Conservation (phyloP, 2,797 vertebrate species). For the Epinephelus awoara region DNA sequence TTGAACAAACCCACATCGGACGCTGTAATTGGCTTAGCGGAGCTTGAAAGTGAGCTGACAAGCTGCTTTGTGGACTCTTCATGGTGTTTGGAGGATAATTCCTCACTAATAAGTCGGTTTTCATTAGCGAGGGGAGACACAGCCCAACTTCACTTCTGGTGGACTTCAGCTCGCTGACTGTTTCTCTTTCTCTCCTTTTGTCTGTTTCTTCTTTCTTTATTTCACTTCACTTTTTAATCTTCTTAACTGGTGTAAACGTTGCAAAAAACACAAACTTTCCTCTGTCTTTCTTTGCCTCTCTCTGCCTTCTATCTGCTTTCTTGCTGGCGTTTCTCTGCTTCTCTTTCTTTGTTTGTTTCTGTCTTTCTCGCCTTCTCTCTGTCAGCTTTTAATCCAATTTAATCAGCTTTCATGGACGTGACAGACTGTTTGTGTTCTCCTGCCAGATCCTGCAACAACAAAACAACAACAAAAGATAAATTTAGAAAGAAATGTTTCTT, state of each 20-base stretch:
- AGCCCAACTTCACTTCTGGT: constrained; percentile 33
- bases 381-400: constrained; percentile 58
- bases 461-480: constrained; percentile 1
- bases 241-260: constrained; percentile 11
- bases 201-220: neutral
- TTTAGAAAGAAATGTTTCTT: neutral
- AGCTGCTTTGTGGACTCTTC: constrained; percentile 69
- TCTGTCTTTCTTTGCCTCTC: neutral
- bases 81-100: constrained; percentile 62
- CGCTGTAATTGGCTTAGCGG: constrained; percentile 71
- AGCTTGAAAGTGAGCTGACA: constrained; percentile 69
- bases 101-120: constrained; percentile 60
- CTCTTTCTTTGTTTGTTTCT: constrained; percentile 23
- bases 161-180: neutral
- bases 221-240: constrained; percentile 15
- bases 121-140: constrained; percentile 44
- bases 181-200: neutral
- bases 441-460: constrained; percentile 43
- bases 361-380: neutral
- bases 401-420: constrained; percentile 48
- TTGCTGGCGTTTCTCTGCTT: neutral
- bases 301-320: neutral
- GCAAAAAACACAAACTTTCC: constrained; percentile 11
- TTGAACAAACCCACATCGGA: constrained; percentile 65
- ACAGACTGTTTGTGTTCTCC: constrained; percentile 29